Conservation (phyloP, 2,888 invertebrate species). For the Dromius quadrimaculatus region DNA sequence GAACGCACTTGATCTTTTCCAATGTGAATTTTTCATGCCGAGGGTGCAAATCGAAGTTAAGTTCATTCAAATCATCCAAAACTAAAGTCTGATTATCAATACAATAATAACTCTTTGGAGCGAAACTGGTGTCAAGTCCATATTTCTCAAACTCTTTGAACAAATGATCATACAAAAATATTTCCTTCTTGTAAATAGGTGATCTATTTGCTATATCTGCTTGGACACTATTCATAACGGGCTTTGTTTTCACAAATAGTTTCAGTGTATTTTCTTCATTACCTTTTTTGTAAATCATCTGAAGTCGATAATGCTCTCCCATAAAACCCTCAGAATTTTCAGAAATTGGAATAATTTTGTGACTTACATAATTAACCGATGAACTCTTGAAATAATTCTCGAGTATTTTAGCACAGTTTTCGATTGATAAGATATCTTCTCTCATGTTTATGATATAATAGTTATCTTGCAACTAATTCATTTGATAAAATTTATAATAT, state of each 20-base stretch:
- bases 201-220: not conserved
- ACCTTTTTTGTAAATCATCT: slow-evolving; percentile 44
- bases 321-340: slow-evolving; percentile 55
- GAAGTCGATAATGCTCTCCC: slow-evolving; percentile 56
- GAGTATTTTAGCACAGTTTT: not conserved
- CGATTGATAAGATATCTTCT: not conserved
- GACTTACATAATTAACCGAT: slow-evolving; percentile 2
- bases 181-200: slow-evolving; percentile 60
- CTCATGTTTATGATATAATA: not conserved
- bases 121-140: slow-evolving; percentile 57
- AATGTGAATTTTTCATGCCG: slow-evolving; percentile 66
- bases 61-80: slow-evolving; percentile 59
- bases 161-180: slow-evolving; percentile 59
- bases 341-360: not conserved
- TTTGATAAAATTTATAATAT: too few relatives aligned
- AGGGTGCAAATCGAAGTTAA: slow-evolving; percentile 55
- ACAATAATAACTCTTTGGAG: slow-evolving; percentile 58
- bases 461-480: not conserved
- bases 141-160: slow-evolving; percentile 55
- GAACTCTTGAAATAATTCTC: slow-evolving; percentile 10
- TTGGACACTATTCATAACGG: slow-evolving; percentile 8
- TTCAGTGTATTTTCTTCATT: slow-evolving; percentile 4
- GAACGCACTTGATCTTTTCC: slow-evolving; percentile 67
- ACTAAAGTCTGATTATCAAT: slow-evolving; percentile 57
- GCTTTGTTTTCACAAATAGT: slow-evolving; percentile 41